These are phyloP conservation scores for Epizoanthus illoricatus DNA, from an alignment of 92 coral and sea anemone species.

Conservation along the genomic window DNA sequence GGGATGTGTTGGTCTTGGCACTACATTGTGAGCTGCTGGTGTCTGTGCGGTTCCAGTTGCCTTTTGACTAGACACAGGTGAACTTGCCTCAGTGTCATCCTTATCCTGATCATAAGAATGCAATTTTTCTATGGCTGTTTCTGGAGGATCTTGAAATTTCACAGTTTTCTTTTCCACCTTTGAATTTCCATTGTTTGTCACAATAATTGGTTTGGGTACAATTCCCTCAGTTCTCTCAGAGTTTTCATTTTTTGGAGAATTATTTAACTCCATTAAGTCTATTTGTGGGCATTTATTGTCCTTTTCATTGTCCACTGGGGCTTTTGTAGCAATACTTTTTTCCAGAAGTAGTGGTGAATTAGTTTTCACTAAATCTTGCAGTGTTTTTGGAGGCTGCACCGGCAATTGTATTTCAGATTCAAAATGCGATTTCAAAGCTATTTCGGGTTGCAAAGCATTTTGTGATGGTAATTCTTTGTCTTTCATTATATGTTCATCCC, in stretches of 20 bases:
- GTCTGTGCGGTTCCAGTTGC: slow-evolving; percentile 4
- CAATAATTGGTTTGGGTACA: slow-evolving; percentile 33
- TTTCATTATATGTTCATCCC: neutral
- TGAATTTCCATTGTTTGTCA: slow-evolving; percentile 31
- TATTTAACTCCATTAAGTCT: slow-evolving; percentile 14
- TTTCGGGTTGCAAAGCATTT: neutral
- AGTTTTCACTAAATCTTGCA: slow-evolving; percentile 27
- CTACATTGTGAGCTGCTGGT: too few relatives aligned
- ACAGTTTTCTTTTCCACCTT: slow-evolving; percentile 38
- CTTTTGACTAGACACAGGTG: slow-evolving; percentile 5
- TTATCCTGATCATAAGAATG: slow-evolving; percentile 13
- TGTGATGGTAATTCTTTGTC: neutral
- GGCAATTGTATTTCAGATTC: slow-evolving; percentile 21
- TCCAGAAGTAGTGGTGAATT: slow-evolving; percentile 9
- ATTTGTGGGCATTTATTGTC: neutral
- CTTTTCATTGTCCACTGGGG: slow-evolving; percentile 3
- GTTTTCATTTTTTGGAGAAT: slow-evolving; percentile 31
- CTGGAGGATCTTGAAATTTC: slow-evolving; percentile 40
- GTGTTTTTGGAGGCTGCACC: slow-evolving; percentile 15
- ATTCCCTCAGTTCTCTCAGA: slow-evolving; percentile 30
- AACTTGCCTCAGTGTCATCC: neutral
- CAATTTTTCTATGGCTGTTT: slow-evolving; percentile 18
- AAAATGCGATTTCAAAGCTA: slow-evolving; percentile 9
- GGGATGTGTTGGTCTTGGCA: neutral
- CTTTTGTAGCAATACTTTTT: slow-evolving; percentile 17